A percentile compares a stretch with the other conserved stretches of the same genome.
Evolutionary conservation across 2,113 vertebrate genomes (phyloP).

Genomic region (Platichthys stellatus): DNA sequence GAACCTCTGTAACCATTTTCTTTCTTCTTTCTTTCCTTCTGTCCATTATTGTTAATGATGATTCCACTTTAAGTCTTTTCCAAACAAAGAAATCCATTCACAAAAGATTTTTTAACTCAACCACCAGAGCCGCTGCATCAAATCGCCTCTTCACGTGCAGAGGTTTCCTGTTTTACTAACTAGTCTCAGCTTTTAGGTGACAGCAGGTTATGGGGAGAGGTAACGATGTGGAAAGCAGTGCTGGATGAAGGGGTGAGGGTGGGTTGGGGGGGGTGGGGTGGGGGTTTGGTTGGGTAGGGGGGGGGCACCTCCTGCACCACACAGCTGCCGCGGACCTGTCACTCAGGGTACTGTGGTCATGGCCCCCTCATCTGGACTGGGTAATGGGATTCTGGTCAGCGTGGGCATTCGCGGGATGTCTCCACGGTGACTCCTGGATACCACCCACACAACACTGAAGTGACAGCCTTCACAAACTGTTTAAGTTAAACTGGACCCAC

Average conservation of each 20-base stretch:
- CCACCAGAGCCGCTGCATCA: not conserved
- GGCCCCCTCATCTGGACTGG: slow-evolving; percentile 61
- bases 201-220: slow-evolving; percentile 53
- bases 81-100: too few species aligned
- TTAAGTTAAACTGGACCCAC: not conserved
- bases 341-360: slow-evolving; percentile 55
- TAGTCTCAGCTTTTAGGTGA: slow-evolving; percentile 32
- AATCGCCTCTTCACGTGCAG: slow-evolving; percentile 4
- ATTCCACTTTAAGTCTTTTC: not conserved
- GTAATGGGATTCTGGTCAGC: slow-evolving; percentile 37
- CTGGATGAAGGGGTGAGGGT: slow-evolving; percentile 53
- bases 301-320: slow-evolving; percentile 37
- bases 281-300: not conserved
- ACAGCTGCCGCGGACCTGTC: slow-evolving; percentile 74
- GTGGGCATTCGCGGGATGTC: slow-evolving; percentile 27
- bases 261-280: slow-evolving; percentile 23
- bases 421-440: slow-evolving; percentile 2
- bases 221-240: slow-evolving; percentile 66
- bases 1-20: not conserved
- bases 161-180: slow-evolving; percentile 22
- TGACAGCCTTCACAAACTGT: not conserved
- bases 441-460: not conserved
- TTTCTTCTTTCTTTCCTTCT: not conserved
- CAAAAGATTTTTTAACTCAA: not conserved
- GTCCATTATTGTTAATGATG: not conserved